Conservation (phyloP, 2,797 vertebrate species). For the Lindbergichthys nudifrons region DNA sequence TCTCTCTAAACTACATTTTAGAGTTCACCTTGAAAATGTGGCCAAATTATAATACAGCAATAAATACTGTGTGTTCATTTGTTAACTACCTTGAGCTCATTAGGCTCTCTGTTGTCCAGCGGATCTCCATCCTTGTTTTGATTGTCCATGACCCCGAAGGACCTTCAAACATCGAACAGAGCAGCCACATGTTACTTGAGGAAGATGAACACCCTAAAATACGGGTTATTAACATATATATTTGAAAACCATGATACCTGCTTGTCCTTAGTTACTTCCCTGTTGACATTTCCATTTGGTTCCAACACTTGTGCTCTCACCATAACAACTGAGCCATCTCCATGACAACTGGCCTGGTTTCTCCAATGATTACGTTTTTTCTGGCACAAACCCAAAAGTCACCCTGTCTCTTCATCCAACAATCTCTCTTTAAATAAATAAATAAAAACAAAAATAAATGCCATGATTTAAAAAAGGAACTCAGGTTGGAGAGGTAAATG, state of each 20-base stretch:
- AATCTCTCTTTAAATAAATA: too few species aligned
- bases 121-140: slow-evolving; percentile 13
- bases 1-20: neutral
- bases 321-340: slow-evolving; percentile 23
- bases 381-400: neutral
- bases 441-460: slow-evolving; percentile 1
- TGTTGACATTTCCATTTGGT: neutral
- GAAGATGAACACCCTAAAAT: neutral
- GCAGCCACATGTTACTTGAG: neutral
- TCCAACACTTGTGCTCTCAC: neutral
- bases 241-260: neutral
- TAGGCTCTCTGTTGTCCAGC: slow-evolving; percentile 25
- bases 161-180: neutral
- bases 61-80: neutral
- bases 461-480: neutral
- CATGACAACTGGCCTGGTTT: slow-evolving; percentile 5
- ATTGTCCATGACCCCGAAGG: slow-evolving; percentile 25
- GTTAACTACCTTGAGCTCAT: slow-evolving; percentile 31
- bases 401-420: neutral
- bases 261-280: neutral
- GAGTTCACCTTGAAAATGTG: too few species aligned
- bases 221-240: neutral
- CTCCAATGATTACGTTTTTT: neutral
- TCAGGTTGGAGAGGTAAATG: neutral
- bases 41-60: neutral